Percentiles rank a stretch among this genome's conserved stretches.
These are phyloP conservation scores for Phyllostomus hastatus DNA, from an alignment of 2,113 vertebrate species.

Conservation along the genomic window DNA sequence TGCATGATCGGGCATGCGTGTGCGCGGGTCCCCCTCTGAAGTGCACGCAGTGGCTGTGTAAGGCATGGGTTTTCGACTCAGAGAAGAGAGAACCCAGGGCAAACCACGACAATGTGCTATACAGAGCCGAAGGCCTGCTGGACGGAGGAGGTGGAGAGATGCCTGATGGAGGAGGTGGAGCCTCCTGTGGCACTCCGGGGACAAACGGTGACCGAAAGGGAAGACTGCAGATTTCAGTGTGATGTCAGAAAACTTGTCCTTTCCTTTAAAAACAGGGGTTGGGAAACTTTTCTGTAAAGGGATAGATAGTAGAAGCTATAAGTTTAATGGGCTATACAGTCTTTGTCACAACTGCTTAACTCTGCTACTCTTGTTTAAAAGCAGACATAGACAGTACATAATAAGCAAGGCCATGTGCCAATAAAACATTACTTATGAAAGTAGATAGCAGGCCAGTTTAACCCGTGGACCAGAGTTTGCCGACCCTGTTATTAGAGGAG, in stretches of 20 bases:
- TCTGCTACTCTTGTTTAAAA: not conserved
- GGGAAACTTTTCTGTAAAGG: not conserved
- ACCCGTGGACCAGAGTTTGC: not conserved
- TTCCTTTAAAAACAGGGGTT: not conserved
- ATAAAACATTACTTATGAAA: not conserved
- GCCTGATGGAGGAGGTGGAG: not conserved
- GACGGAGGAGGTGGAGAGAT: not conserved
- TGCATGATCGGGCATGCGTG: not conserved
- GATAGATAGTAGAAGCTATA: not conserved
- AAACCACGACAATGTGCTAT: not conserved
- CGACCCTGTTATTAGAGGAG: not conserved
- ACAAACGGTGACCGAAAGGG: not conserved
- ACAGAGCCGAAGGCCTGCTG: not conserved
- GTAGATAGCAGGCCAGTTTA: not conserved
- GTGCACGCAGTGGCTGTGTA: not conserved
- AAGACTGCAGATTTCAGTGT: not conserved
- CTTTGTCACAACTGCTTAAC: not conserved
- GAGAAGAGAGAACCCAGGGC: not conserved
- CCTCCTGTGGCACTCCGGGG: not conserved
- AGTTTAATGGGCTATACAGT: not conserved
- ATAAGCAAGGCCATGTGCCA: not conserved
- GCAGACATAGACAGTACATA: not conserved
- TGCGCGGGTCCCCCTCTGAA: not conserved
- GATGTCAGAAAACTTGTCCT: not conserved
- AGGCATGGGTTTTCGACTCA: not conserved